Evolutionary conservation across 2,888 invertebrate species (phyloP), one percentile per base, ranked within the genome.

Genomic region (Lapara coniferarum): DNA sequence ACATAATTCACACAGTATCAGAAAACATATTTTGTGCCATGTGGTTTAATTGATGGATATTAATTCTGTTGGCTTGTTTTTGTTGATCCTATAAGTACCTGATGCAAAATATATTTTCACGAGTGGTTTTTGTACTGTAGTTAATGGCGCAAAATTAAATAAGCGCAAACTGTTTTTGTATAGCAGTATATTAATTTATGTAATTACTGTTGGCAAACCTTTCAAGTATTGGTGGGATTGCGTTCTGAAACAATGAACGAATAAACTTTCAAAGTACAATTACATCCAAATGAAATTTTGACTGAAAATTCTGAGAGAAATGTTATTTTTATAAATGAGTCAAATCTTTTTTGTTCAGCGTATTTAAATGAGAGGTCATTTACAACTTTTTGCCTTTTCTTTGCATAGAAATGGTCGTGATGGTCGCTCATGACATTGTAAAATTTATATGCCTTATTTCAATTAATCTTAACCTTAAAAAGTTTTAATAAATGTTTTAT

Each of bases 221-320:
- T 63, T 12, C 16, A 1, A 49, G 44, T 63, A 49, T 19, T 63
- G 49, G 19, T 63, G 49, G 19, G 44, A 56, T 56, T 25, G 19
- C 56, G 25, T 56, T 12, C 25, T 25, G 56, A 46, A 49, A 6
- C 13, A 46, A 13, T 19, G 19, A 10, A 13, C 12, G 63, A 63
- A 63, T 63, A 63, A 10, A 63, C 6, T 68, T 58, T 55, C 58
- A 51, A 68, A 58, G 49, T 58, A 68, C 37, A 68, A 58, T 68
- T 58, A 68, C 58, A 37, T 10, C 14, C 10, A 68, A 68, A 68
- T 68, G 58, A 68, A 57, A 57, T 58, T 57, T 58, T 58, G 13
- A 37, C 58, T 37, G 37, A 51, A 52, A 37, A 68, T 16, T 68
- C 52, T 37, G 58, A 14, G 37, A 58, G 58, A 52, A 58, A 68